Evolutionary conservation across 2,797 vertebrate genomes (phyloP), one percentile per base, ranked within the genome.

Genomic region (Sphenodon punctatus): DNA sequence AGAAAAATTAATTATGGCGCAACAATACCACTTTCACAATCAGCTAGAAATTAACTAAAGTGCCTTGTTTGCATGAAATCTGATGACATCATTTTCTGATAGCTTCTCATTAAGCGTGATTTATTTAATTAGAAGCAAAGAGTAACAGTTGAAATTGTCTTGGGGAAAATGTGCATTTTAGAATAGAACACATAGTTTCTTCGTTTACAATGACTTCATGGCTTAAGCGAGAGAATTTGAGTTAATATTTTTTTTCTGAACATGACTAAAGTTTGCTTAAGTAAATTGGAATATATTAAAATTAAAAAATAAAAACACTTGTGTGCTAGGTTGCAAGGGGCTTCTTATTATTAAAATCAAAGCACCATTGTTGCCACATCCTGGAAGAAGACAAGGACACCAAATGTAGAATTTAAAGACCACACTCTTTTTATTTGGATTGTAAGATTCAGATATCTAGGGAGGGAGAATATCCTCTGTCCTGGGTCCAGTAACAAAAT

Each of bases 1-100:
- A 91, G 10, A 45, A n/a, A 90, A 93, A 88, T 83, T 20, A 93
- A 51, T 92, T 89, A 86, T 72, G 66, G 42, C 89, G 94, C 82
- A 86, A 41, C 75, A 84, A 67, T 46, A 55, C 58, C 32, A 60
- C 64, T 90, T 91, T 89, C 9, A 13, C 23, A 86, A 72, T 87
- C 14, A 89, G 17, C 68, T 81, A 78, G 75, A 91, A 93, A 88
- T 82, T 58, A 89, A 76, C 7, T 16, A 78, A 90, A 83, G 10
- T 85, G 27, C 2, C 38, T 83, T 87, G 55, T 89, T 93, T 82
- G 38, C 68, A 68, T 85, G 76, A 90, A 92, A 74, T 79, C 36
- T 85, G 78, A 84, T 32, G 17, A 9, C 4, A 89, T 67, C 56
- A 91, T 91, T 90, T 66, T 90, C 58, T 82, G 64, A 49, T 36